A percentile compares a stretch with the other conserved stretches of the same genome.
Conservation (phyloP, 2,888 invertebrate species). For the Drosophila subquinaria region DNA sequence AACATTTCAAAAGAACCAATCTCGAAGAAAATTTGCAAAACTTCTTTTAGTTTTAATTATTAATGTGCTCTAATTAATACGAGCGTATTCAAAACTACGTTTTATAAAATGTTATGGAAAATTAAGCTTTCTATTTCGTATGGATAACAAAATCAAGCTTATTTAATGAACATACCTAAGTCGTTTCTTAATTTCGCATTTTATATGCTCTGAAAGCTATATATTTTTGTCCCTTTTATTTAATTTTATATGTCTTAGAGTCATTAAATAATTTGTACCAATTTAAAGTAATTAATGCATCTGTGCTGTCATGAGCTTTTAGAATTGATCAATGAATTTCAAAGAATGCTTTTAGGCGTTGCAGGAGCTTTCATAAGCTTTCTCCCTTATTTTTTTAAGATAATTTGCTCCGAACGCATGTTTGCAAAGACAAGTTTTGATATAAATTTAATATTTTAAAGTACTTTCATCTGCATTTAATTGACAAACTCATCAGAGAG, state of each 20-base stretch:
- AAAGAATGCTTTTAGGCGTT: background rate
- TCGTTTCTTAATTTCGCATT: background rate
- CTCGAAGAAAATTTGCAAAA: background rate
- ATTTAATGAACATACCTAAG: background rate
- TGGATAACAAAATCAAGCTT: too few relatives aligned
- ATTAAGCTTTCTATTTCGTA: background rate
- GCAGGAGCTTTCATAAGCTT: background rate
- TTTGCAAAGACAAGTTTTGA: background rate
- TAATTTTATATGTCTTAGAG: too few relatives aligned
- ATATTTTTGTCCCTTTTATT: too few relatives aligned
- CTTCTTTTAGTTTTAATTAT: background rate
- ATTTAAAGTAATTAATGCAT: background rate
- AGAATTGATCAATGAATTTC: background rate
- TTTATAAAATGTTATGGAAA: background rate
- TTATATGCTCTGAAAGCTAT: too few relatives aligned
- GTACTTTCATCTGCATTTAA: background rate
- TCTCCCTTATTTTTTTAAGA: background rate
- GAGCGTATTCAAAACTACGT: background rate
- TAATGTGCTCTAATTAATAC: background rate
- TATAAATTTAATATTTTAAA: background rate
- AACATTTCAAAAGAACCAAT: conserved; percentile 25
- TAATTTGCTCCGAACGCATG: background rate
- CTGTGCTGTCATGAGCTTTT: background rate
- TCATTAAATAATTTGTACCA: background rate
- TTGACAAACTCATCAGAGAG: background rate